Evolutionary conservation across 2,113 vertebrate genomes (phyloP).

Genomic region (Limnothrissa miodon): DNA sequence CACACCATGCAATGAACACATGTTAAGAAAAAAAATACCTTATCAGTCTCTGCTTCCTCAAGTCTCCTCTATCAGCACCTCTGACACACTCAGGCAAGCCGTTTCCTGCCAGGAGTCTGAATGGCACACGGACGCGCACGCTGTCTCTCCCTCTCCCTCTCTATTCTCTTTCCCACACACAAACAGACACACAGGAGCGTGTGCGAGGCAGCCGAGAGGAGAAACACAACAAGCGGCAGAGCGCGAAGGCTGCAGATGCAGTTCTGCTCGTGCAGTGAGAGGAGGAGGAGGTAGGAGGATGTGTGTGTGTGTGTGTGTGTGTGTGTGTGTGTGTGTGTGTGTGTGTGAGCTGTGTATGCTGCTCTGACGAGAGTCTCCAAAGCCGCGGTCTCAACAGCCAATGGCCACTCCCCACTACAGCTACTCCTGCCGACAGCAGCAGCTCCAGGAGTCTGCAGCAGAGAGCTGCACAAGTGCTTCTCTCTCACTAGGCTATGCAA

Average conservation of each 20-base stretch:
- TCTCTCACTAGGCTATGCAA: not conserved
- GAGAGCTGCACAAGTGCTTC: not conserved
- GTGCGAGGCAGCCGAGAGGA: not conserved
- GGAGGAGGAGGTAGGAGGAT: not conserved
- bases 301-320: not conserved
- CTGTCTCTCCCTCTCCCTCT: not conserved
- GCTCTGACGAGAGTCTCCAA: not conserved
- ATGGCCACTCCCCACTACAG: conserved; percentile 6
- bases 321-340: too few species aligned
- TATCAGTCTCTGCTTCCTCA: not conserved
- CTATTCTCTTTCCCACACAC: not conserved
- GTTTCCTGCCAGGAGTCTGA: not conserved
- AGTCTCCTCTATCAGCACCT: not conserved
- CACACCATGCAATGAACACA: too few species aligned
- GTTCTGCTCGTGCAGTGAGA: not conserved
- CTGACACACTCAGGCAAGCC: not conserved
- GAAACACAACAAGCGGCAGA: not conserved
- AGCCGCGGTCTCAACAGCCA: not conserved
- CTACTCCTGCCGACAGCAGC: not conserved
- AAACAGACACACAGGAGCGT: not conserved
- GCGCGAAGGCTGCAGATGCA: not conserved
- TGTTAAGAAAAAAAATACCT: too few species aligned
- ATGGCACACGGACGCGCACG: not conserved
- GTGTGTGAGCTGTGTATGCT: not conserved
- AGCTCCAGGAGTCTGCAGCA: not conserved